Conservation (phyloP, 2,888 invertebrate genomes). For the Halictus ligatus region DNA sequence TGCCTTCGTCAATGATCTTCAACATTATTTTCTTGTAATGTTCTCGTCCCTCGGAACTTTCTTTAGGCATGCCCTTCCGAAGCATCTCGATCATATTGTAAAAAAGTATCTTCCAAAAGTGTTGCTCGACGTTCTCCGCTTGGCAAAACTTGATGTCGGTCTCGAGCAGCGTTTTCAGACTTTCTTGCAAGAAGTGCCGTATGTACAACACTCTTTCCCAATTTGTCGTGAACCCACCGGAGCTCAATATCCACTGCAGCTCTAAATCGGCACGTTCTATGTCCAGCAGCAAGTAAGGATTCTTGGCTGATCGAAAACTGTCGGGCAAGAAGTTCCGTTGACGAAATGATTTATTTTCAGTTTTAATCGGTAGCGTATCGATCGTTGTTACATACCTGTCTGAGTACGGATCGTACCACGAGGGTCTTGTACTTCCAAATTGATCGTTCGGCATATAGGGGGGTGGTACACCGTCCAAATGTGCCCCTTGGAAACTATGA, state of each 20-base stretch:
- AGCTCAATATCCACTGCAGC: constrained; percentile 87
- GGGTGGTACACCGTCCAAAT: constrained; percentile 72
- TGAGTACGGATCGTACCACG: constrained; percentile 87
- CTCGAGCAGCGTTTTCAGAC: constrained; percentile 88
- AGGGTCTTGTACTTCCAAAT: constrained; percentile 85
- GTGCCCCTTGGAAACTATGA: constrained; percentile 74
- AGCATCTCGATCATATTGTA: constrained; percentile 94
- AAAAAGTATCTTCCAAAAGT: constrained; percentile 96
- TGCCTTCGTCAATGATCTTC: constrained; percentile 92
- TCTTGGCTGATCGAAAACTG: constrained; percentile 87
- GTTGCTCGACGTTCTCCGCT: constrained; percentile 94
- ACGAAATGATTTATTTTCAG: not conserved
- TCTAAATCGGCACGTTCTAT: constrained; percentile 89
- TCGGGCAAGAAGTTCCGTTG: not conserved
- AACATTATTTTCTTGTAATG: constrained; percentile 88
- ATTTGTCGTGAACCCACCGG: constrained; percentile 87
- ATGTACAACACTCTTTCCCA: constrained; percentile 89
- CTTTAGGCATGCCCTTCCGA: constrained; percentile 87
- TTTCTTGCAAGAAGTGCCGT: constrained; percentile 89
- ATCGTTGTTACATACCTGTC: constrained; percentile 83
- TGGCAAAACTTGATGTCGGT: constrained; percentile 95
- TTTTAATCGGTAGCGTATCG: not conserved
- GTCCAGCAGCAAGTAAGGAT: constrained; percentile 87
- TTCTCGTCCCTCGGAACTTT: constrained; percentile 87
- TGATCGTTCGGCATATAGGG: constrained; percentile 83